These are phyloP conservation scores for Haliclona indistincta DNA, from an alignment of 37 sponge, comb jelly and placozoan species.

Conservation along the genomic window DNA sequence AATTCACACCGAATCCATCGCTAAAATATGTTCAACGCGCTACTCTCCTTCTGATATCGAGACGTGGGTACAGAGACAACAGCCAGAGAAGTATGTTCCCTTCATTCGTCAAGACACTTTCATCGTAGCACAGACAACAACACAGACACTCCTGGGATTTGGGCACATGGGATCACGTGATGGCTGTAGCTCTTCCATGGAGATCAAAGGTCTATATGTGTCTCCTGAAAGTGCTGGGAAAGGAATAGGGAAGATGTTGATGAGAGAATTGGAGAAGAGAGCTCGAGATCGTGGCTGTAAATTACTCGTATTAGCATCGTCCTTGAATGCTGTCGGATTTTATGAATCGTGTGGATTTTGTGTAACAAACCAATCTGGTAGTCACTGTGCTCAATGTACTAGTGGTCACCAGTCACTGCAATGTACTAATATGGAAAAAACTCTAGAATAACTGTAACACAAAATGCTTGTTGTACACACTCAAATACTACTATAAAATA, in stretches of 20 bases:
- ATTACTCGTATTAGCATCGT: neutral
- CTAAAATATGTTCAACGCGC: neutral
- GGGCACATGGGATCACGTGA: too few relatives aligned
- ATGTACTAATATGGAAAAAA: neutral
- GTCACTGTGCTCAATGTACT: too few relatives aligned
- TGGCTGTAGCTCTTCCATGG: too few relatives aligned
- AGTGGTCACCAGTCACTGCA: neutral
- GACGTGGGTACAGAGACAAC: neutral
- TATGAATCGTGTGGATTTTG: neutral
- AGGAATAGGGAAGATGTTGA: neutral
- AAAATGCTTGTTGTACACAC: too few relatives aligned
- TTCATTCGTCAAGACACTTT: too few relatives aligned
- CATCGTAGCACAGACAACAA: too few relatives aligned
- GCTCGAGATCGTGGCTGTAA: neutral
- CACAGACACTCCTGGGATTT: too few relatives aligned
- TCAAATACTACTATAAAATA: too few relatives aligned
- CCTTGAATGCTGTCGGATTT: neutral
- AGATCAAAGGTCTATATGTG: neutral
- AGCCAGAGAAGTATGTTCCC: neutral
- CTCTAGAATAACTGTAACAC: neutral
- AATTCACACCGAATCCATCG: neutral
- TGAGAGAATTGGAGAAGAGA: neutral
- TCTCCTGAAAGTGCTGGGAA: neutral
- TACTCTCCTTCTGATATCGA: neutral
- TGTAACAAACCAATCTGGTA: neutral